These are phyloP conservation scores for Catamblyrhynchus diadema DNA, from an alignment of 2,797 vertebrate genomes.

Conservation along the genomic window DNA sequence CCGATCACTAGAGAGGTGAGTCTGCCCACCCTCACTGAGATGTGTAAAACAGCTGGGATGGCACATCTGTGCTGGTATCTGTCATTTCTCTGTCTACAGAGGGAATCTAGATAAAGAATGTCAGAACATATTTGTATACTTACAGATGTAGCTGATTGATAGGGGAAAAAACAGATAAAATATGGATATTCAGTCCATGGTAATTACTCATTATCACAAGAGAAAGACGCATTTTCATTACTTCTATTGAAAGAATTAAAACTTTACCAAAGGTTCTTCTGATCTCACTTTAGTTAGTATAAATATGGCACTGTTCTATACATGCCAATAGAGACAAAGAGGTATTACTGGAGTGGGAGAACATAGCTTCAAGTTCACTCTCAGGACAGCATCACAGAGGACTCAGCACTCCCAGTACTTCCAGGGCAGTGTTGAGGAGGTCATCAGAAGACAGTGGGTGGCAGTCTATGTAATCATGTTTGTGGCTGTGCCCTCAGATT, in stretches of 20 bases:
- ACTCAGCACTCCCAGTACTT: not conserved
- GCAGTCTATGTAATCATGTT: not conserved
- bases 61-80: not conserved
- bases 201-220: not conserved
- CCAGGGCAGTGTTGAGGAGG: not conserved
- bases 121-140: not conserved
- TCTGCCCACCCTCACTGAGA: not conserved
- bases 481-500: not conserved
- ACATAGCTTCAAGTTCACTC: not conserved
- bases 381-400: not conserved
- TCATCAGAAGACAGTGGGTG: not conserved
- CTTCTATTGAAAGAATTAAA: not conserved
- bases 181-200: not conserved
- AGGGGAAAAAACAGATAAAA: not conserved
- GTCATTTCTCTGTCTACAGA: not conserved
- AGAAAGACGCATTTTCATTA: not conserved
- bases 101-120: not conserved
- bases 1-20: not conserved
- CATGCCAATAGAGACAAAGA: not conserved
- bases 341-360: not conserved
- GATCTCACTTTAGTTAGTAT: not conserved
- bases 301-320: not conserved
- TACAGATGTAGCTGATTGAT: not conserved
- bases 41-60: not conserved
- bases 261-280: not conserved